Percentiles rank a stretch among this genome's conserved stretches.
Evolutionary conservation across 2,888 invertebrate species (phyloP).

Genomic region (Drosophila differens): DNA sequence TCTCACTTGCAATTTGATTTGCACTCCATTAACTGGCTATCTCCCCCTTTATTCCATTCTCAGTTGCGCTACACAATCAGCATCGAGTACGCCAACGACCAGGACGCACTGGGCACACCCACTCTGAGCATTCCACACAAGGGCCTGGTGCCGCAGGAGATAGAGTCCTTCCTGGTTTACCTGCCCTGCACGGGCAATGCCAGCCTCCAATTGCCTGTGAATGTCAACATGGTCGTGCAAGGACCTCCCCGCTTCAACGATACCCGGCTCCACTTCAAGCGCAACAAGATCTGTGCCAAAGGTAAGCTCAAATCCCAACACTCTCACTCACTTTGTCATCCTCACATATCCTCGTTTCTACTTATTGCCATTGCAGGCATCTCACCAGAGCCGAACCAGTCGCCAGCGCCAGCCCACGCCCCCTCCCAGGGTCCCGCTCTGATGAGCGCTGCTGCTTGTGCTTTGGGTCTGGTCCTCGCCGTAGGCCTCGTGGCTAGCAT

Average conservation of each 20-base stretch:
- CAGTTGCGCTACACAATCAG: conserved; percentile 85
- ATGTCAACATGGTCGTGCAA: conserved; percentile 92
- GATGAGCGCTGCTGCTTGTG: conserved; percentile 92
- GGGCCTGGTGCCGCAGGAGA: conserved; percentile 91
- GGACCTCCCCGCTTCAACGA: conserved; percentile 90
- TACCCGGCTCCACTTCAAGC: conserved; percentile 90
- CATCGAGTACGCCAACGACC: conserved; percentile 86
- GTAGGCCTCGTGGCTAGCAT: conserved; percentile 84
- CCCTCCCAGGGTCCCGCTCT: conserved; percentile 89
- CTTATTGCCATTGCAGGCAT: conserved; percentile 76
- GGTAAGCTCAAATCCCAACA: conserved; percentile 85
- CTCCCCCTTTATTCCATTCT: conserved; percentile 59
- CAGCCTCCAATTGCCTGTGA: conserved; percentile 93
- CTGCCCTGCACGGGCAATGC: conserved; percentile 92
- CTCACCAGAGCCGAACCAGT: conserved; percentile 89
- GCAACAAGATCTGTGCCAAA: conserved; percentile 95
- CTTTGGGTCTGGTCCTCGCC: conserved; percentile 87
- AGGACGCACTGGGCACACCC: conserved; percentile 91
- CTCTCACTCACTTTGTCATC: background rate
- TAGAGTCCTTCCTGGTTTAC: conserved; percentile 92
- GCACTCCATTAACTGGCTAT: conserved; percentile 73
- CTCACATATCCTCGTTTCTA: background rate
- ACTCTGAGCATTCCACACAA: conserved; percentile 93
- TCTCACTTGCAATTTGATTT: conserved; percentile 58
- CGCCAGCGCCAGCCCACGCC: conserved; percentile 89